Percentiles rank a stretch among this genome's conserved stretches.
These are phyloP conservation scores for Meleagris gallopavo DNA, from an alignment of 2,113 vertebrate species.

Conservation along the genomic window DNA sequence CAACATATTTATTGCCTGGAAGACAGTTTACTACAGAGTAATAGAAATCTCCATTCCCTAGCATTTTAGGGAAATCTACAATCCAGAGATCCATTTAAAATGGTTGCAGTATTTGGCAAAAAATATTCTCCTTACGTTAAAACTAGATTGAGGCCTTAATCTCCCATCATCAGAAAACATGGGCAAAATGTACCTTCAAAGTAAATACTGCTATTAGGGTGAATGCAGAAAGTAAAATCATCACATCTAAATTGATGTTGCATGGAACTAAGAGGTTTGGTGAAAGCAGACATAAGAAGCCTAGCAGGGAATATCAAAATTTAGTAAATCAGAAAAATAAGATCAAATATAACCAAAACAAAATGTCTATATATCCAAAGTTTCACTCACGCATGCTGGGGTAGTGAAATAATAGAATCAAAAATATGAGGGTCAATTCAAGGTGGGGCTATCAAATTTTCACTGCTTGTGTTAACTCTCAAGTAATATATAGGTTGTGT, in stretches of 20 bases:
- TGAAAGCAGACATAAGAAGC: background rate
- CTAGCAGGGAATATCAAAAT: background rate
- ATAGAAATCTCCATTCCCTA: background rate
- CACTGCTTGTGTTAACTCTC: background rate
- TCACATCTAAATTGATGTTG: background rate
- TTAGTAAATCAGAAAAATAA: background rate
- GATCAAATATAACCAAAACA: background rate
- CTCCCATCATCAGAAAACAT: background rate
- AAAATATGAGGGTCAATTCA: background rate
- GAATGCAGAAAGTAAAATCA: background rate
- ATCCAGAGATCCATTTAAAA: background rate
- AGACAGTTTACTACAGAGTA: background rate
- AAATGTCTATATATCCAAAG: background rate
- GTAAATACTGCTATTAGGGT: background rate
- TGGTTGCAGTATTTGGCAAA: background rate
- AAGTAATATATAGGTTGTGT: background rate
- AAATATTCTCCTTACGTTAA: background rate
- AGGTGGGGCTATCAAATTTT: background rate
- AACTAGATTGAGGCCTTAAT: background rate
- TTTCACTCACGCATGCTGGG: background rate
- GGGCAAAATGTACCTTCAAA: background rate
- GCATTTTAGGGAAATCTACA: background rate
- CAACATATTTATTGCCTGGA: background rate
- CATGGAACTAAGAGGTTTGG: background rate
- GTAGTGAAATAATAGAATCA: background rate